phyloP scores from a whole-genome alignment of 2,113 vertebrate species.

The Raja brachyura region DNA sequence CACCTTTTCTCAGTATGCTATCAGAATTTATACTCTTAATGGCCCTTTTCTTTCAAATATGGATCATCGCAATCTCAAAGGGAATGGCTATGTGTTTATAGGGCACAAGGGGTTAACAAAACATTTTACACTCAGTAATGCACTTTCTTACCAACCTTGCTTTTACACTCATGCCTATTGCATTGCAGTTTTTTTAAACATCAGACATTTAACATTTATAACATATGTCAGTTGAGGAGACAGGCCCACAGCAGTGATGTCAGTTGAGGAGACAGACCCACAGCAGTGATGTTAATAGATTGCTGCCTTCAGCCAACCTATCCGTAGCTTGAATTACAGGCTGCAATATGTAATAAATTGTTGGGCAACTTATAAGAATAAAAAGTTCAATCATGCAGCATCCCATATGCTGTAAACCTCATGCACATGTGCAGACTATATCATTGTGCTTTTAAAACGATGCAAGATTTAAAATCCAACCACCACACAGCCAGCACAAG shows the following conservation, averaged over 20 bases:
- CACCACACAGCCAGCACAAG: neutral
- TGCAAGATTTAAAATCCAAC: neutral
- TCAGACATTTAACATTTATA: slow-evolving; percentile 19
- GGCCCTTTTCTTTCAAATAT: neutral
- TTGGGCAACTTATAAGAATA: neutral
- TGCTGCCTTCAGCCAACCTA: neutral
- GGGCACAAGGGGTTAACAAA: neutral
- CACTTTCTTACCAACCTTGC: neutral
- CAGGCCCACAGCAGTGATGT: neutral
- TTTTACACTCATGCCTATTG: neutral
- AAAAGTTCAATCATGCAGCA: neutral
- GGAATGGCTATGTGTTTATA: neutral
- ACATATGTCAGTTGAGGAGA: neutral
- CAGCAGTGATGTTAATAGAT: neutral
- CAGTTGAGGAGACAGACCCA: neutral
- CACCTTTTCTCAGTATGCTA: neutral
- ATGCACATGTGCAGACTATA: neutral
- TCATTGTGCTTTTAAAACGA: neutral
- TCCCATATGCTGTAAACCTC: neutral
- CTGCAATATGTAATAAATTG: neutral
- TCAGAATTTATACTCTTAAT: neutral
- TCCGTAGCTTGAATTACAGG: neutral
- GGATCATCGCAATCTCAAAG: neutral
- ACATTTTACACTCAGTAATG: neutral
- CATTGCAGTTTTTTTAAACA: neutral